Conservation (phyloP, 2,113 vertebrate species). For the Panthera tigris region DNA sequence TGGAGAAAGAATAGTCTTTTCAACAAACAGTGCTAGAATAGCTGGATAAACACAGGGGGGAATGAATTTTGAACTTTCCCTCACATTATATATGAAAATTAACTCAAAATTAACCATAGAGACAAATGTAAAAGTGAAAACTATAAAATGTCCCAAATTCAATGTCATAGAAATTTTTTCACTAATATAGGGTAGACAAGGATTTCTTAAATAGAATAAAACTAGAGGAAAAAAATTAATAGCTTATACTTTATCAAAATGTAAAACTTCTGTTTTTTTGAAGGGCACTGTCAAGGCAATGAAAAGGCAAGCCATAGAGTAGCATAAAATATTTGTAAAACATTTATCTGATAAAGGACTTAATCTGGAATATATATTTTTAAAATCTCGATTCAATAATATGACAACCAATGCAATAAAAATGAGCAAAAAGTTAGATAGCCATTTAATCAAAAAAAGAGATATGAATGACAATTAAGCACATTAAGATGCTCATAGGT, state of each 20-base stretch:
- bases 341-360: neutral
- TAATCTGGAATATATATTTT: neutral
- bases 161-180: neutral
- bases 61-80: neutral
- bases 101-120: neutral
- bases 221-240: neutral
- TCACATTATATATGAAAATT: neutral
- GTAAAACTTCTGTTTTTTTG: neutral
- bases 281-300: neutral
- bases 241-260: neutral
- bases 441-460: neutral
- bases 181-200: neutral
- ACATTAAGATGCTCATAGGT: neutral
- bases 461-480: neutral
- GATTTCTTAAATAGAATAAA: neutral
- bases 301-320: neutral
- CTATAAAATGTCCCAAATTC: neutral
- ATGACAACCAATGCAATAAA: neutral
- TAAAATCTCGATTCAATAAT: neutral
- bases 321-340: neutral
- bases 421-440: neutral
- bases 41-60: neutral
- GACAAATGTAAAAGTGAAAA: neutral
- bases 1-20: neutral
- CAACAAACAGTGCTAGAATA: neutral